These are phyloP conservation scores for Nycticryphes semicollaris DNA, from an alignment of 2,113 vertebrate genomes.

Conservation along the genomic window DNA sequence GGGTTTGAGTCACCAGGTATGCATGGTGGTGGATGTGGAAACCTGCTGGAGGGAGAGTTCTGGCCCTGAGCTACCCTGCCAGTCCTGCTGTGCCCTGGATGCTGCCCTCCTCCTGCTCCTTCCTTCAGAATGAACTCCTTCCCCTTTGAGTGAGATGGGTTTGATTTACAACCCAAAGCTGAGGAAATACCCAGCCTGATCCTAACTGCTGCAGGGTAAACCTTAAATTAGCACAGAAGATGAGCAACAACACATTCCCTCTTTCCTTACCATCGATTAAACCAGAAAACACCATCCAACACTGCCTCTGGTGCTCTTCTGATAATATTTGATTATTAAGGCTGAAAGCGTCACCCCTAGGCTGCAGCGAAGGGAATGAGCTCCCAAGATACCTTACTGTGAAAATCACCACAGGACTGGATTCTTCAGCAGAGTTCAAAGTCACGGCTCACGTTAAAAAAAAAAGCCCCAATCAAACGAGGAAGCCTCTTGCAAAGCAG, in stretches of 20 bases:
- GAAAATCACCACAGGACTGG: not conserved
- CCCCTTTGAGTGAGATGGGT: not conserved
- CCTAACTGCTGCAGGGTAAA: not conserved
- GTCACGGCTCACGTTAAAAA: not conserved
- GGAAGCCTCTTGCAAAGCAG: not conserved
- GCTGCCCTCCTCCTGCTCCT: not conserved
- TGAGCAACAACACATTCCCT: not conserved
- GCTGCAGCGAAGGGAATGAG: not conserved
- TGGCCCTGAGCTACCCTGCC: not conserved
- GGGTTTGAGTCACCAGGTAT: not conserved
- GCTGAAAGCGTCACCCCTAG: not conserved
- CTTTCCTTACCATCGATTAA: constrained; percentile 1
- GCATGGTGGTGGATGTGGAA: not conserved
- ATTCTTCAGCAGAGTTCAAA: not conserved
- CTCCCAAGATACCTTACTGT: not conserved
- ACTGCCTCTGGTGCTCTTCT: not conserved
- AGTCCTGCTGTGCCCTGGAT: not conserved
- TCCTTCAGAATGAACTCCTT: not conserved
- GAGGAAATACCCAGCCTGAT: not conserved
- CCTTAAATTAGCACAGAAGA: not conserved
- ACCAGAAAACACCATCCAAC: not conserved
- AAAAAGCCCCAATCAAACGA: not conserved
- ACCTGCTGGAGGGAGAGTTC: not conserved
- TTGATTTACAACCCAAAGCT: not conserved
- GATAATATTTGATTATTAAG: not conserved